Evolutionary conservation across 1,140 invertebrate species (phyloP).

Genomic region (Xylocopa sonorina): DNA sequence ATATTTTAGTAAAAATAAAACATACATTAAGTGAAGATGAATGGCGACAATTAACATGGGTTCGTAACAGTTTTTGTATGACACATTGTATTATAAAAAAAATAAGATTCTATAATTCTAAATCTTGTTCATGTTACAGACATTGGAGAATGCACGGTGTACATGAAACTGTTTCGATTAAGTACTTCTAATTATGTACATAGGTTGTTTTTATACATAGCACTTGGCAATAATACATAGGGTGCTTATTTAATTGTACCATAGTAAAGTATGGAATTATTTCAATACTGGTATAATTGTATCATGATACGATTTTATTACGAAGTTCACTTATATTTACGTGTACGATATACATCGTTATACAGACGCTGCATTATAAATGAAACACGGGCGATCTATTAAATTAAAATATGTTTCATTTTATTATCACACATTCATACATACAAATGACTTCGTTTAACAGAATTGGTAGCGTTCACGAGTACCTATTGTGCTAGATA

Average conservation of each 20-base stretch:
- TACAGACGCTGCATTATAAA: constrained; percentile 24
- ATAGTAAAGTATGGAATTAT: constrained; percentile 30
- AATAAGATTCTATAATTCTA: constrained; percentile 23
- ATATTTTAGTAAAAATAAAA: constrained; percentile 74
- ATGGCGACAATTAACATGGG: constrained; percentile 74
- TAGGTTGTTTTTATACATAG: constrained; percentile 55
- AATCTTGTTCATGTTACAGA: constrained; percentile 55
- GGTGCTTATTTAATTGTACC: constrained; percentile 39
- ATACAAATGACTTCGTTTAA: constrained; percentile 70
- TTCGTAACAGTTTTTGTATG: constrained; percentile 43
- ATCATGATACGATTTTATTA: constrained; percentile 44
- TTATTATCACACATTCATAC: constrained; percentile 71
- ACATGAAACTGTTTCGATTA: constrained; percentile 42
- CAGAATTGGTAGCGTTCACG: constrained; percentile 56
- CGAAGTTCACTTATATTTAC: constrained; percentile 33
- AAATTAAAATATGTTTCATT: constrained; percentile 73
- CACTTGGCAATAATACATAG: constrained; percentile 39
- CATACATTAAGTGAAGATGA: constrained; percentile 71
- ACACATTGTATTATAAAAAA: constrained; percentile 19
- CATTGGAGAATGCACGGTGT: constrained; percentile 57
- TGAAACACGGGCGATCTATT: constrained; percentile 60
- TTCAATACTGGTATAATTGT: constrained; percentile 43
- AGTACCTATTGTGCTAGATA: constrained; percentile 35
- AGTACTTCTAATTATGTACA: constrained; percentile 56
- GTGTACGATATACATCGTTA: constrained; percentile 25